A percentile compares a stretch with the other conserved stretches of the same genome.
Evolutionary conservation across 2,113 vertebrate genomes (phyloP).

Genomic region (Plotosus lineatus): DNA sequence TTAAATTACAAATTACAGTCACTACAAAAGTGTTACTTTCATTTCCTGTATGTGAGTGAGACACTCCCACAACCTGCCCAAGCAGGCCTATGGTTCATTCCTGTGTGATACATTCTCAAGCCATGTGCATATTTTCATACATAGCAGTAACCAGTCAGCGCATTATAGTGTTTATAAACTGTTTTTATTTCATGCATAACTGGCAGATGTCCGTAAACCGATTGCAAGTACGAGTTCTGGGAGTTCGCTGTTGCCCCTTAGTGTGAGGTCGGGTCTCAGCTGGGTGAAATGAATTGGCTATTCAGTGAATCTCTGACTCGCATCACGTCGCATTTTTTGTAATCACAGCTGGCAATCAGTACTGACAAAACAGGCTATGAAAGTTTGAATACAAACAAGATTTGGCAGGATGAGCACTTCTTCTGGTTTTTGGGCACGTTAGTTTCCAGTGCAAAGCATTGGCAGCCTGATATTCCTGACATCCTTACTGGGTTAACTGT

Average conservation of each 20-base stretch:
- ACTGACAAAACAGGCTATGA: neutral
- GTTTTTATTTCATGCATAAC: neutral
- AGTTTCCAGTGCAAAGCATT: neutral
- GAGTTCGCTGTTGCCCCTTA: neutral
- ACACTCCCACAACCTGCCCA: conserved; percentile 44
- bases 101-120: conserved; percentile 2
- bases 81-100: conserved; percentile 42
- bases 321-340: neutral
- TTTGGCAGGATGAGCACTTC: neutral
- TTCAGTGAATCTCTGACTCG: neutral
- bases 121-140: neutral
- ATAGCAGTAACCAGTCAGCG: neutral
- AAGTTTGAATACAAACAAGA: neutral
- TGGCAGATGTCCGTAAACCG: neutral
- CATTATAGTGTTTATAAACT: neutral
- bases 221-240: neutral
- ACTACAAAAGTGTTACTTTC: neutral
- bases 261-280: neutral
- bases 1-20: conserved; percentile 1
- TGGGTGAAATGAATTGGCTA: neutral
- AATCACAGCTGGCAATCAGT: neutral
- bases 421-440: neutral
- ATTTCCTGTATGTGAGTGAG: neutral
- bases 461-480: neutral
- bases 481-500: neutral